Conservation (phyloP, 2,797 vertebrate genomes). For the Dallia pectoralis region DNA sequence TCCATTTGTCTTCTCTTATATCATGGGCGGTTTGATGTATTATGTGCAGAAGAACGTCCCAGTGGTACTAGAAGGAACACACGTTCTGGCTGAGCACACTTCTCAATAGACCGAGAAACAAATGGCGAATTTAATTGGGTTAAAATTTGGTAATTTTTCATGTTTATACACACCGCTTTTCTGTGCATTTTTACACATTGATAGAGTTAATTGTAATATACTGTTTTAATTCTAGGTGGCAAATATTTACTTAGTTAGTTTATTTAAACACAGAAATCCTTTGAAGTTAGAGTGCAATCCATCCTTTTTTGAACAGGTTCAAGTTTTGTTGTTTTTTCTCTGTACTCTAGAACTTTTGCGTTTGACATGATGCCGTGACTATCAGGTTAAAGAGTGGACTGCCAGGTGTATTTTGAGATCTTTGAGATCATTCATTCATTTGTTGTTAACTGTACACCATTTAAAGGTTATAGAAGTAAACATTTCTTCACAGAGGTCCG, state of each 20-base stretch:
- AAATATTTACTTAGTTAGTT: not conserved
- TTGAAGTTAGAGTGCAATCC: too few relatives aligned
- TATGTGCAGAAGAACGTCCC: constrained; percentile 45
- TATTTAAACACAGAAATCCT: not conserved
- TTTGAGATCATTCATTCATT: too few relatives aligned
- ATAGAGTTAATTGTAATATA: not conserved
- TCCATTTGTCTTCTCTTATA: constrained; percentile 50
- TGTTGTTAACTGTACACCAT: too few relatives aligned
- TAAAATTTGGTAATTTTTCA: constrained; percentile 20
- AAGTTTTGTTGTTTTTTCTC: too few relatives aligned
- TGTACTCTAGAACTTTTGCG: too few relatives aligned
- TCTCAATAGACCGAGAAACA: constrained; percentile 29
- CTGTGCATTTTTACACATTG: not conserved
- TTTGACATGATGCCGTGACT: too few relatives aligned
- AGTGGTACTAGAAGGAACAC: constrained; percentile 38
- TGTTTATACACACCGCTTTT: constrained; percentile 10
- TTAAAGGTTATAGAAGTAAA: too few relatives aligned
- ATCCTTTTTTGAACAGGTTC: too few relatives aligned
- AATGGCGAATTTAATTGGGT: constrained; percentile 54
- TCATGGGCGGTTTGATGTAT: constrained; percentile 55
- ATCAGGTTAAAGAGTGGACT: too few relatives aligned
- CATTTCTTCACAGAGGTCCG: too few relatives aligned
- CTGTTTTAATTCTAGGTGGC: not conserved
- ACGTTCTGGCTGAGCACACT: not conserved
- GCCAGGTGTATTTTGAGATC: too few relatives aligned